Evolutionary conservation across 2,113 vertebrate genomes (phyloP).

Genomic region (Sialia sialis): DNA sequence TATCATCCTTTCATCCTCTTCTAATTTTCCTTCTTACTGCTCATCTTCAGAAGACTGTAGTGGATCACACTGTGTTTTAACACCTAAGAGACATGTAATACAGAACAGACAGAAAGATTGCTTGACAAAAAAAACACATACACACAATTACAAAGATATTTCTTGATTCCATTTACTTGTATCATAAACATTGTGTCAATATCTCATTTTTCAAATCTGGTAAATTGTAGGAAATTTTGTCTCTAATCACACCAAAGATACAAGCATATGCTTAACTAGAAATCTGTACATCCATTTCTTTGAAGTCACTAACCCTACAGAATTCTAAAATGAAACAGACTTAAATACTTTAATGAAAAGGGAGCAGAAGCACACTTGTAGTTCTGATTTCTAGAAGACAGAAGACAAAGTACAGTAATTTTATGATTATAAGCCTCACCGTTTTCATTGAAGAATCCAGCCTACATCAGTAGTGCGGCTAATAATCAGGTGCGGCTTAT

Average conservation of each 20-base stretch:
- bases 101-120: not conserved
- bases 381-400: not conserved
- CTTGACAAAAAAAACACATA: not conserved
- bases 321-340: not conserved
- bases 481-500: too few relatives aligned
- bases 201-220: not conserved
- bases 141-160: not conserved
- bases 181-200: not conserved
- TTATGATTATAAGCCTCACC: too few relatives aligned
- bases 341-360: not conserved
- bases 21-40: conserved; percentile 26
- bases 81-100: not conserved
- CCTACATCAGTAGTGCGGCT: too few relatives aligned
- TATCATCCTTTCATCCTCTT: not conserved
- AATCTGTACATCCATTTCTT: not conserved
- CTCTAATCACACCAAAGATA: not conserved
- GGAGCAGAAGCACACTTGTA: not conserved
- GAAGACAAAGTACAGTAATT: not conserved
- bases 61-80: not conserved
- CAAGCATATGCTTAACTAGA: not conserved
- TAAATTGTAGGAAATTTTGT: not conserved
- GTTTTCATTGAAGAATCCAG: too few relatives aligned
- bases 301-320: not conserved
- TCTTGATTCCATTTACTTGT: not conserved
- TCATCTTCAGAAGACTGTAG: not conserved